phyloP scores from a whole-genome alignment of 2,888 invertebrate species.

The Synergus itoensis region DNA sequence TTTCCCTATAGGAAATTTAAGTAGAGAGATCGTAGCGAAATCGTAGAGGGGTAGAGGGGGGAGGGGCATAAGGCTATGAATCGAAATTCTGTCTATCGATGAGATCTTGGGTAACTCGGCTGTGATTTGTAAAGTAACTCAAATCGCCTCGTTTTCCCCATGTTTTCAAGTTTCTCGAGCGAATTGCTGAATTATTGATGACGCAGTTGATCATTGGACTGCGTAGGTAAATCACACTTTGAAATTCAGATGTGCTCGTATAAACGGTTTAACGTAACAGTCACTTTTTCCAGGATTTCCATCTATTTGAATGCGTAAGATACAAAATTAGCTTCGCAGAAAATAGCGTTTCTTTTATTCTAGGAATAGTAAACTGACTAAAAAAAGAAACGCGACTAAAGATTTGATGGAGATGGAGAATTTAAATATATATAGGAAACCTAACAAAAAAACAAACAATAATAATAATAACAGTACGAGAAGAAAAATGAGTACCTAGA shows the following conservation, averaged over 20 bases:
- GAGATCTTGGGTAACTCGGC: constrained; percentile 28
- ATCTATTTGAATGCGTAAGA: constrained; percentile 3
- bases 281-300: constrained; percentile 6
- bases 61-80: neutral
- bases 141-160: constrained; percentile 8
- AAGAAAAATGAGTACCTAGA: neutral
- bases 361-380: neutral
- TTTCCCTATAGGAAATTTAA: neutral
- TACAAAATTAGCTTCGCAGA: neutral
- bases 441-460: too few relatives aligned
- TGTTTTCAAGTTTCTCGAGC: constrained; percentile 19
- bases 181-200: constrained; percentile 37
- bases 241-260: constrained; percentile 31
- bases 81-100: constrained; percentile 21
- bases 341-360: neutral
- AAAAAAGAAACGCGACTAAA: neutral
- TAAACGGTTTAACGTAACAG: constrained; percentile 5
- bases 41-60: neutral
- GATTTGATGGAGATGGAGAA: too few relatives aligned
- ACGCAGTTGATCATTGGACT: constrained; percentile 23
- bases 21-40: neutral
- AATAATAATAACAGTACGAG: neutral
- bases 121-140: constrained; percentile 27
- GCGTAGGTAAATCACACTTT: constrained; percentile 14
- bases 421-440: neutral